These are phyloP conservation scores for Coecobrya sp. DNA, from an alignment of 2,888 invertebrate genomes.

Conservation along the genomic window DNA sequence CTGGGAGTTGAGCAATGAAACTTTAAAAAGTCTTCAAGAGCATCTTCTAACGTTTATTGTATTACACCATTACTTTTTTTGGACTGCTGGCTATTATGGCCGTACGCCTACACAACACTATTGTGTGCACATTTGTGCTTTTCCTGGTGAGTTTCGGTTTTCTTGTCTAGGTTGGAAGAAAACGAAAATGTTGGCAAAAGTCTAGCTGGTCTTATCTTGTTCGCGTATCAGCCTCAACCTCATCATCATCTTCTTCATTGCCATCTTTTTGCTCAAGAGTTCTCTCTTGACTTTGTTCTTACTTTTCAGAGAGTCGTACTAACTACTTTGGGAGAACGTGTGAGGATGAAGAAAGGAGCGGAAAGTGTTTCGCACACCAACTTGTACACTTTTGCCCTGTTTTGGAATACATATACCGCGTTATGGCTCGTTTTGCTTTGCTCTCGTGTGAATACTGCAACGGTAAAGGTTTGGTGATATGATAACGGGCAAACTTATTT, in stretches of 20 bases:
- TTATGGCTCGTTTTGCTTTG: neutral
- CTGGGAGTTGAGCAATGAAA: constrained; percentile 58
- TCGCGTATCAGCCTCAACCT: constrained; percentile 56
- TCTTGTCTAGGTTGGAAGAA: neutral
- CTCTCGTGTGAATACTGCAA: neutral
- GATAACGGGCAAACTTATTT: constrained; percentile 76
- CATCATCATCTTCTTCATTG: constrained; percentile 39
- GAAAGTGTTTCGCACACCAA: constrained; percentile 49
- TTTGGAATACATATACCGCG: neutral
- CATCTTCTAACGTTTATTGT: constrained; percentile 26
- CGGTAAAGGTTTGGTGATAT: neutral
- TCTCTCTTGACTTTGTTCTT: constrained; percentile 41
- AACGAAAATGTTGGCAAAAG: constrained; percentile 61
- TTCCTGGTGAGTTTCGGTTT: neutral
- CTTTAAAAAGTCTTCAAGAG: constrained; percentile 64
- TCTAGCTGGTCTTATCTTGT: constrained; percentile 63
- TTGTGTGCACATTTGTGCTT: neutral
- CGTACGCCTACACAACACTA: neutral
- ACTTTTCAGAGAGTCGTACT: constrained; percentile 7
- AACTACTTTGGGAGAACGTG: neutral
- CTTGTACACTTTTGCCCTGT: constrained; percentile 33
- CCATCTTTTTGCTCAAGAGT: constrained; percentile 24
- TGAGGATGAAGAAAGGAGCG: neutral
- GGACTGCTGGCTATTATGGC: neutral
- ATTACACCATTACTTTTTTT: constrained; percentile 11